phyloP scores from a whole-genome alignment of 2,797 vertebrate genomes.

The Erethizon dorsatum region DNA sequence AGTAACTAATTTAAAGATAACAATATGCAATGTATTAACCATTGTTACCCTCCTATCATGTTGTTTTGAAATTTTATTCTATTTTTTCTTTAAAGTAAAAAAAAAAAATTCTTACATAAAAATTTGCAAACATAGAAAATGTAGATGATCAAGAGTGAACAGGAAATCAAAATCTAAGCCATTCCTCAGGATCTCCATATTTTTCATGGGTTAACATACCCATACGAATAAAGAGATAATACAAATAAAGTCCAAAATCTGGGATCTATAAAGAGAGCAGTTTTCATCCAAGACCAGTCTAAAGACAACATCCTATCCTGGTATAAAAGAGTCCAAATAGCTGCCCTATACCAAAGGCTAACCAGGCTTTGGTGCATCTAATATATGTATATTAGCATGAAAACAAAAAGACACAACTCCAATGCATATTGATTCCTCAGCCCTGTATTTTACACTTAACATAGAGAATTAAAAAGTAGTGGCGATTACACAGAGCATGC shows the following conservation, averaged over 20 bases:
- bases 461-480: background rate
- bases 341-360: too few relatives aligned
- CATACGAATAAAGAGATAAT: background rate
- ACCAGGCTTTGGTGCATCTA: background rate
- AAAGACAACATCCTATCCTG: background rate
- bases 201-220: rapidly evolving
- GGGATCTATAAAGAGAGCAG: background rate
- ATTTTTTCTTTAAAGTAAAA: too few relatives aligned
- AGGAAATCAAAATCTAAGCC: background rate
- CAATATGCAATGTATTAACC: too few relatives aligned
- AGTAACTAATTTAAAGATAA: too few relatives aligned
- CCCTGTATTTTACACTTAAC: background rate
- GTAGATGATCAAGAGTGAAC: background rate
- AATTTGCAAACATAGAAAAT: background rate
- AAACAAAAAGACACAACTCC: background rate
- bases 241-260: background rate
- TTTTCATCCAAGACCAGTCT: background rate
- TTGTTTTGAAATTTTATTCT: too few relatives aligned
- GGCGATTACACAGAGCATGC: background rate
- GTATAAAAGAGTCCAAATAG: background rate
- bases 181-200: background rate
- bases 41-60: too few relatives aligned
- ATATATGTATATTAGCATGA: background rate
- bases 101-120: too few relatives aligned
- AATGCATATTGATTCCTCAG: background rate